Percentiles rank a stretch among this genome's conserved stretches.
These are phyloP conservation scores for Notarius lentiginosus DNA, from an alignment of 2,113 vertebrate genomes.

Conservation along the genomic window DNA sequence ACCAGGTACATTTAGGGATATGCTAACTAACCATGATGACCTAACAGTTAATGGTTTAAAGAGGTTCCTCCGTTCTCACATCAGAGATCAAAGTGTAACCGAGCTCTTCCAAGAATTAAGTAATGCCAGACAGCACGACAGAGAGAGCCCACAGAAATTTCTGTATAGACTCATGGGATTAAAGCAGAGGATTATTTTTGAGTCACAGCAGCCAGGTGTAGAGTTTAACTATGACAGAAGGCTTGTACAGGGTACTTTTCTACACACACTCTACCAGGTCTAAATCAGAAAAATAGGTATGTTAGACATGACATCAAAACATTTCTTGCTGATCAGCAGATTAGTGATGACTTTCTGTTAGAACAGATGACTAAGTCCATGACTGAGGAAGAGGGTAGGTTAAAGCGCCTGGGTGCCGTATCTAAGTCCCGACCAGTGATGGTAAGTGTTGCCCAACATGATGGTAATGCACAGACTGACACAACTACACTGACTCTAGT, in stretches of 20 bases:
- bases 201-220: not conserved
- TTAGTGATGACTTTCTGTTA: too few species aligned
- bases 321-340: too few species aligned
- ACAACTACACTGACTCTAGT: not conserved
- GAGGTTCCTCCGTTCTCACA: constrained; percentile 16
- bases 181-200: not conserved
- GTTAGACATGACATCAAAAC: too few species aligned
- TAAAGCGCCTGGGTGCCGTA: too few species aligned
- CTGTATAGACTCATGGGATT: not conserved
- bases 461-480: too few species aligned
- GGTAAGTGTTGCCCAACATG: too few species aligned
- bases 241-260: not conserved
- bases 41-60: constrained; percentile 49
- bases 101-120: constrained; percentile 54
- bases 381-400: too few species aligned
- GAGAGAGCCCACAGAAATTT: constrained; percentile 47
- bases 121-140: constrained; percentile 42
- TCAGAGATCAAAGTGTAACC: constrained; percentile 35
- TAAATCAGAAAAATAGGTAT: not conserved
- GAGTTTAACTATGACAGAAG: not conserved
- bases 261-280: not conserved
- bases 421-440: too few species aligned
- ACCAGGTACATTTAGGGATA: constrained; percentile 51
- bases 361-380: too few species aligned
- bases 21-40: constrained; percentile 36